phyloP scores from a whole-genome alignment of 53 echinoderm and acorn worm species.

The Holothuria scabra region DNA sequence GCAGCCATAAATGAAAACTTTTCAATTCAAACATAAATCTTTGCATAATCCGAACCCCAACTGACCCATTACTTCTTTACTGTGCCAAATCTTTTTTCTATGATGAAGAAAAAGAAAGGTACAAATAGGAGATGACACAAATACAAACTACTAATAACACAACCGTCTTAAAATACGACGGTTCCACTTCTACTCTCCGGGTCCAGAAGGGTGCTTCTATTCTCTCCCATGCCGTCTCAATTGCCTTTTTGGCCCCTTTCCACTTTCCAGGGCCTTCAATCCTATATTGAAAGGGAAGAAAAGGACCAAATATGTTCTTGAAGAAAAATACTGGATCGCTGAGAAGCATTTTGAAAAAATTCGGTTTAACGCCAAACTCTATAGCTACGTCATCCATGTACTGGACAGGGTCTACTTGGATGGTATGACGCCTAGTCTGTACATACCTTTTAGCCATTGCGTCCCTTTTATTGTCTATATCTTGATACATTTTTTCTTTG shows the following conservation, averaged over 20 bases:
- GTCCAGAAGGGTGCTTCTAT: conserved; percentile 52
- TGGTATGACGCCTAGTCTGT: conserved; percentile 55
- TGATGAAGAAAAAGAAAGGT: too few relatives aligned
- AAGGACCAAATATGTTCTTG: conserved; percentile 65
- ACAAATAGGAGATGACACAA: too few relatives aligned
- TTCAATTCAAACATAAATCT: too few relatives aligned
- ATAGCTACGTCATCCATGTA: conserved; percentile 75
- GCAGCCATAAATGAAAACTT: too few relatives aligned
- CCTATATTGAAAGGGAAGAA: conserved; percentile 72
- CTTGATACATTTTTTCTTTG: conserved; percentile 48
- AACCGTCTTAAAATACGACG: too few relatives aligned
- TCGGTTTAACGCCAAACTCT: conserved; percentile 68
- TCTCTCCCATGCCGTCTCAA: conserved; percentile 60
- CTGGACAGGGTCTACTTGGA: conserved; percentile 54
- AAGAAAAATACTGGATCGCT: conserved; percentile 62
- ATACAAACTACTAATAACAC: too few relatives aligned
- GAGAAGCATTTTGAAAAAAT: conserved; percentile 65
- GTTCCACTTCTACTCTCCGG: conserved; percentile 1
- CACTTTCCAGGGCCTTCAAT: conserved; percentile 78
- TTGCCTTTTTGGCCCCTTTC: conserved; percentile 72
- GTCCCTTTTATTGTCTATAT: conserved; percentile 51
- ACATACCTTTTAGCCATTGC: conserved; percentile 55
- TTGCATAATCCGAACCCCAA: too few relatives aligned
- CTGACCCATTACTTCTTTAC: too few relatives aligned
- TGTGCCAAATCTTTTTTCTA: too few relatives aligned